Base-by-base conservation (phyloP, 2,797 vertebrate species). In the Odontamblyopus rebecca region DNA sequence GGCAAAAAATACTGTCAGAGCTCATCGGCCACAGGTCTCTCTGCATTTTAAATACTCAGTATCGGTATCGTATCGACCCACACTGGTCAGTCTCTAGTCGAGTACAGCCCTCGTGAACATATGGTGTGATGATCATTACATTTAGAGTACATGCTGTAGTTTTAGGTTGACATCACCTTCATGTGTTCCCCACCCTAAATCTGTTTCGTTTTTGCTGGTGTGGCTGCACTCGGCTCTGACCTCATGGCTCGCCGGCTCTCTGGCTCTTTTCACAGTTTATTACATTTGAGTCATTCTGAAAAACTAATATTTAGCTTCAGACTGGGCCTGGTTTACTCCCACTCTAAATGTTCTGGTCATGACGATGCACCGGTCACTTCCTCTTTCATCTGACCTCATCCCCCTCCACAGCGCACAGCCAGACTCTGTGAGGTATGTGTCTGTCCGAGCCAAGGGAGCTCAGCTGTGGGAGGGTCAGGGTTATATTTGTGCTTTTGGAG, bases 321-420 rank as follows among this genome's bases (percentile, higher is more conserved):
- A 18, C 16, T 62, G 29, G 48, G 32, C 67, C 18, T 15, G 67
- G 65, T 2, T 11, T 71, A 67, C 77, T 76, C 76, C 77, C 78
- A 69, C 73, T 9, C 57, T 78, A 69, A 81, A 87, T 80, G 67
- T 81, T 83, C 67, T 81, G 73, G 81, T 82, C 76, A 77, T 66
- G 38, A 78, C 68, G 74, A 59, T 65, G 27, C 74, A 74, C 76
- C 61, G 23, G 76, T 30, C 8, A 15, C 76, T 84, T 74, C 50
- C 62, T 72, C 30, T 70, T 53, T 82, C 75, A 84, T 83, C 78
- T 86, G 82, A 72, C 50, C 85, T 83, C 75, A 79, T 59, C 23
- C 74, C 68, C 67, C 57, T 12, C 35, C 60, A 16, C 50, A 68
- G 60, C 74, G 73, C 69, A 70, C 18, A 8, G 26, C 26, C 78